Conservation (phyloP, 2,113 vertebrate species). For the Mormoops blainvillei region DNA sequence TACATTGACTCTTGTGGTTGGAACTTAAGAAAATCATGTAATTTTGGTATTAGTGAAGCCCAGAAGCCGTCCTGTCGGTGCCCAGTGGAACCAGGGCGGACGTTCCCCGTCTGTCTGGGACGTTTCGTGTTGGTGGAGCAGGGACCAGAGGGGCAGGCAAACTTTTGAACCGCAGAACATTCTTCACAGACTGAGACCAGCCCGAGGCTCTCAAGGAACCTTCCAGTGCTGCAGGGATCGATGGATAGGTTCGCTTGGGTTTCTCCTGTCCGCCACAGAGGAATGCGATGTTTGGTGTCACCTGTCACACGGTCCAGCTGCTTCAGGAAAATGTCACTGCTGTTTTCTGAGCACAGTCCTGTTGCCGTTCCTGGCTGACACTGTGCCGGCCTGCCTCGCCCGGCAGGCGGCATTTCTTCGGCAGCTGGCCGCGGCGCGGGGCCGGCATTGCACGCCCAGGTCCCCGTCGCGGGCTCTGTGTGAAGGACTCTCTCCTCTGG, state of each 20-base stretch:
- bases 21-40: neutral
- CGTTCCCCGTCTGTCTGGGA: neutral
- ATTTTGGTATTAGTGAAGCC: neutral
- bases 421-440: neutral
- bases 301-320: neutral
- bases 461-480: neutral
- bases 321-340: neutral
- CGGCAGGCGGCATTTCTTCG: too few relatives aligned
- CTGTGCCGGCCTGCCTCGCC: neutral
- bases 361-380: neutral
- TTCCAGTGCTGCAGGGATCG: neutral
- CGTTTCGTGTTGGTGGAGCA: too few relatives aligned
- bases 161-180: neutral
- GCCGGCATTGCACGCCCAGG: neutral
- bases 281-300: neutral
- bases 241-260: neutral
- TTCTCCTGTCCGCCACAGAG: neutral
- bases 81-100: neutral
- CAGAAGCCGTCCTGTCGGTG: neutral
- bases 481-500: neutral
- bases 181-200: neutral
- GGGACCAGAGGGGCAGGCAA: neutral
- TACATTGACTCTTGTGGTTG: neutral
- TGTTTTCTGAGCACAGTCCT: neutral
- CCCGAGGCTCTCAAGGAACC: neutral